Evolutionary conservation across 1,140 invertebrate species (phyloP).

Genomic region (Caenorhabditis tropicalis): DNA sequence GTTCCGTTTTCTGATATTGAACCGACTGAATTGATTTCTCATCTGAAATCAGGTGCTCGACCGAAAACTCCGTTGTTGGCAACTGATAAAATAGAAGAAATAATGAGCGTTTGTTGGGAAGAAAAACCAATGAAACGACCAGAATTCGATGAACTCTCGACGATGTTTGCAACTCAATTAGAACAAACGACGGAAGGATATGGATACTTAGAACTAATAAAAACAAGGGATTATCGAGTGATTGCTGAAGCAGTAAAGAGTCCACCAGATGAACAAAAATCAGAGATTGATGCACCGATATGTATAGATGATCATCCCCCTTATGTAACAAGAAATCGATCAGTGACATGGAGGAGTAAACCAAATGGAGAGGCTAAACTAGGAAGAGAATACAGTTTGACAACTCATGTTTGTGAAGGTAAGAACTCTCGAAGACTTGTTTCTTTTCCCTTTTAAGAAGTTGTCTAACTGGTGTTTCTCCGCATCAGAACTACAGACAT

Average conservation of each 20-base stretch:
- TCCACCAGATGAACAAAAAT: not conserved
- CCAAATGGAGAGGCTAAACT: slow-evolving; percentile 14
- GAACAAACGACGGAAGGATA: slow-evolving; percentile 72
- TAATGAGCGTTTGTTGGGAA: slow-evolving; percentile 61
- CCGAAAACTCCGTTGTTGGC: slow-evolving; percentile 60
- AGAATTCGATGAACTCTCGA: slow-evolving; percentile 56
- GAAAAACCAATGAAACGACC: slow-evolving; percentile 60
- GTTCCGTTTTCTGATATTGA: slow-evolving; percentile 60
- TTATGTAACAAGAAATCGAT: slow-evolving; percentile 13
- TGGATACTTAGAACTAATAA: slow-evolving; percentile 74
- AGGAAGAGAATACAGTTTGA: slow-evolving; percentile 33
- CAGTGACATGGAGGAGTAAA: slow-evolving; percentile 32
- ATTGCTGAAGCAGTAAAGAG: slow-evolving; percentile 18
- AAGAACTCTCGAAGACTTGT: not conserved
- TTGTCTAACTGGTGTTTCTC: too few species aligned
- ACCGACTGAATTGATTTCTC: slow-evolving; percentile 56
- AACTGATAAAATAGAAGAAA: slow-evolving; percentile 62
- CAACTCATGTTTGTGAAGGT: slow-evolving; percentile 38
- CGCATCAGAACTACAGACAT: too few species aligned
- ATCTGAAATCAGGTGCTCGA: slow-evolving; percentile 59
- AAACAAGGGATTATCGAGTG: slow-evolving; percentile 49
- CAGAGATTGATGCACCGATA: not conserved
- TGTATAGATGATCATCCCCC: slow-evolving; percentile 36
- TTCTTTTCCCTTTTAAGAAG: too few species aligned
- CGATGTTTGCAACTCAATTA: slow-evolving; percentile 60